Conservation (phyloP, 2,797 vertebrate genomes). For the Syngnathus acus region DNA sequence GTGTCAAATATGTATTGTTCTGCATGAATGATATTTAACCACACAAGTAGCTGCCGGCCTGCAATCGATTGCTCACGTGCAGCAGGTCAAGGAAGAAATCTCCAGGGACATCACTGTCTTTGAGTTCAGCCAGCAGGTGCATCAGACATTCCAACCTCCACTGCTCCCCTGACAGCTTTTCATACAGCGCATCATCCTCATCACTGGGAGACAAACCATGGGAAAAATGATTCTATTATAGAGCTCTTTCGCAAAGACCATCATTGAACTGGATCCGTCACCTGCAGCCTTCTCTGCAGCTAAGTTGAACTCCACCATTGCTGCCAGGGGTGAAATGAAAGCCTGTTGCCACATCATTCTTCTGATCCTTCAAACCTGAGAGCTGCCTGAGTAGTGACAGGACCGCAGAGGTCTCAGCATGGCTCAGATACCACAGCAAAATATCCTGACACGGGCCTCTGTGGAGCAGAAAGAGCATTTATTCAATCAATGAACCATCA, state of each 20-base stretch:
- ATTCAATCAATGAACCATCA: neutral
- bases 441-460: constrained; percentile 85
- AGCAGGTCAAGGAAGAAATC: constrained; percentile 87
- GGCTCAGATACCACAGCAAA: constrained; percentile 82
- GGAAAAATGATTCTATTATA: neutral
- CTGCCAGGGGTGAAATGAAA: constrained; percentile 72
- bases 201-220: constrained; percentile 55
- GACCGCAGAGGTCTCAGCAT: constrained; percentile 53
- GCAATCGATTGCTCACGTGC: constrained; percentile 63
- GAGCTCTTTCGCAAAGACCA: neutral
- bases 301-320: constrained; percentile 72
- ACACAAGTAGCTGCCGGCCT: neutral
- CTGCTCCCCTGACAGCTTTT: constrained; percentile 83
- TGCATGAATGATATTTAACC: neutral
- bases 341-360: constrained; percentile 42
- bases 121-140: constrained; percentile 76
- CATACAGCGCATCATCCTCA: constrained; percentile 83
- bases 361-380: constrained; percentile 56
- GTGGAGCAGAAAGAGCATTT: constrained; percentile 14
- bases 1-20: neutral
- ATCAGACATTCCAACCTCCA: constrained; percentile 77
- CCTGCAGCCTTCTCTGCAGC: constrained; percentile 56
- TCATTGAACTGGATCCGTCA: neutral
- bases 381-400: constrained; percentile 68
- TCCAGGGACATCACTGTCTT: constrained; percentile 77